phyloP scores from a whole-genome alignment of 2,888 invertebrate genomes.

The Mycogona germanica region DNA sequence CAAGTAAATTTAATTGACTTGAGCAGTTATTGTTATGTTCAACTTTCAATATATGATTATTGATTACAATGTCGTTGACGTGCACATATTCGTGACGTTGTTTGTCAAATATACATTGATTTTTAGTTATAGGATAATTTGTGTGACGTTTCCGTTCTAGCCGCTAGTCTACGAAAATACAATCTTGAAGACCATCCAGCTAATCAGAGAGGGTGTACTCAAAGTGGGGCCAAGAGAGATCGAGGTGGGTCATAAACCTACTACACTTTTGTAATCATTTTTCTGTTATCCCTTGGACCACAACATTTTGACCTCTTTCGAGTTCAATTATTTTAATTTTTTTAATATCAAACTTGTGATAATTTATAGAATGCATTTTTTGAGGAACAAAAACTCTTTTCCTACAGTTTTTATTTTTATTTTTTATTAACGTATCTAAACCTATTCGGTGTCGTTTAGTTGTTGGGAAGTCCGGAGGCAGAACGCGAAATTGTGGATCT shows the following conservation, averaged over 20 bases:
- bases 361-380: too few relatives aligned
- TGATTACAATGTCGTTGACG: background rate
- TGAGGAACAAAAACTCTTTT: too few relatives aligned
- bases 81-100: background rate
- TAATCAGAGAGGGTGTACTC: constrained; percentile 53
- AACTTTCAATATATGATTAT: too few relatives aligned
- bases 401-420: background rate
- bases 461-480: constrained; percentile 1
- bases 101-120: too few relatives aligned
- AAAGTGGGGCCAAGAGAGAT: constrained; percentile 54
- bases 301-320: too few relatives aligned
- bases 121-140: background rate
- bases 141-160: constrained; percentile 34
- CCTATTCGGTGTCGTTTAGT: background rate
- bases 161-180: constrained; percentile 59
- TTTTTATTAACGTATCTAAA: background rate
- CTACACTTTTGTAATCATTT: background rate
- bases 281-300: too few relatives aligned
- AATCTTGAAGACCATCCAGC: constrained; percentile 54
- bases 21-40: constrained; percentile 1
- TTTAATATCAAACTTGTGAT: too few relatives aligned
- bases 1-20: constrained; percentile 36
- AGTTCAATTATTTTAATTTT: too few relatives aligned
- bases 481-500: background rate
- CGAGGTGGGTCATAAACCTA: constrained; percentile 14